A percentile compares a stretch with the other conserved stretches of the same genome.
Conservation (phyloP, 2,888 invertebrate genomes). For the Noctua pronuba region DNA sequence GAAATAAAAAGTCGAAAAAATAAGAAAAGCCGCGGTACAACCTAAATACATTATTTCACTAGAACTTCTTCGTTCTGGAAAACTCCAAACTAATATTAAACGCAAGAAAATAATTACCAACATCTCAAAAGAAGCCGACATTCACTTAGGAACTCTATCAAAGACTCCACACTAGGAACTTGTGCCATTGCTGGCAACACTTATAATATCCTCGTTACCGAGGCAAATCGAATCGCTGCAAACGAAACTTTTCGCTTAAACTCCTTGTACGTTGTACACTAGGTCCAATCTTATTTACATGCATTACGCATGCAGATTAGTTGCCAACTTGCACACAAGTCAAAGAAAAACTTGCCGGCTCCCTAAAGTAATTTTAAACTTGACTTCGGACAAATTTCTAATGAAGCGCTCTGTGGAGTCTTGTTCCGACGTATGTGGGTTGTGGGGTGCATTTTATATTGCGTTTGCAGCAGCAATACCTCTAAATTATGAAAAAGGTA, state of each 20-base stretch:
- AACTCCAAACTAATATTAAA: conserved; percentile 2
- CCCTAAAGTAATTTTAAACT: conserved; percentile 79
- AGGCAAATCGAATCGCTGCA: conserved; percentile 62
- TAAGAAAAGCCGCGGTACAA: background rate
- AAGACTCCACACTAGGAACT: conserved; percentile 30
- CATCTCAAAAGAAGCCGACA: conserved; percentile 36
- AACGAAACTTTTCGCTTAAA: conserved; percentile 68
- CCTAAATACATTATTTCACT: background rate
- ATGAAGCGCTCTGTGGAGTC: conserved; percentile 64
- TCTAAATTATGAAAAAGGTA: conserved; percentile 12
- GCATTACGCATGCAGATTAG: conserved; percentile 86
- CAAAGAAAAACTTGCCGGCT: conserved; percentile 79
- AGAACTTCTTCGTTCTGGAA: background rate
- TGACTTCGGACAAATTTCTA: conserved; percentile 75
- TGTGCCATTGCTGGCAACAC: conserved; percentile 42
- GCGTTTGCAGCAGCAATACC: background rate
- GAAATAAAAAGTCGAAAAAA: no score
- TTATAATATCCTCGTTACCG: conserved; percentile 62
- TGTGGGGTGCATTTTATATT: conserved; percentile 56
- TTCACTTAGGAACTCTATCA: conserved; percentile 36
- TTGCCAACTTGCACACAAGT: conserved; percentile 76
- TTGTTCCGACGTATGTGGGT: conserved; percentile 53
- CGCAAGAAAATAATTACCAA: conserved; percentile 21
- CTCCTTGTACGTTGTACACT: conserved; percentile 61
- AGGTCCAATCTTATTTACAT: conserved; percentile 77